Percentiles rank a stretch among this genome's conserved stretches.
Conservation (phyloP, 2,888 invertebrate species). For the Lagria hirta region DNA sequence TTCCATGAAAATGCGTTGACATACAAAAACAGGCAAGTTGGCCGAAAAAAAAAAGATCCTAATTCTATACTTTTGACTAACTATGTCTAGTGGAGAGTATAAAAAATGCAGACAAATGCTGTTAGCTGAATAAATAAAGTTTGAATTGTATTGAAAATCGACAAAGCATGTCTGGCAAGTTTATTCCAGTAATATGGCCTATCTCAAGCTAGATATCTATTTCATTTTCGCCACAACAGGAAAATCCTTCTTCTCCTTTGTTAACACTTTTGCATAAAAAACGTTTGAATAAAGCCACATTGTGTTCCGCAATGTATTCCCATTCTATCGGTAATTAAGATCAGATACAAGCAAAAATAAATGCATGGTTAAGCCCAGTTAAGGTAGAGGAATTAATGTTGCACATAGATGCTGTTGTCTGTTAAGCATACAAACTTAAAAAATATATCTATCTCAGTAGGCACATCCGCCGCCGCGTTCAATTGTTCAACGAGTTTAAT, state of each 20-base stretch:
- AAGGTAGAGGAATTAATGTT: conserved; percentile 19
- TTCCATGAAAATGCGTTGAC: too few species aligned
- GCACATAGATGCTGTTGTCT: conserved; percentile 33
- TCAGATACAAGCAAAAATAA: conserved; percentile 25
- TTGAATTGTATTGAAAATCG: too few species aligned
- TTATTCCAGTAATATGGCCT: too few species aligned
- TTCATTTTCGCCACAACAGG: conserved; percentile 8
- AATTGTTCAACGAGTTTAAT: conserved; percentile 35
- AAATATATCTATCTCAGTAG: conserved; percentile 32
- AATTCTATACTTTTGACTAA: too few species aligned
- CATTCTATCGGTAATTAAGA: conserved; percentile 34
- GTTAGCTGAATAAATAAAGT: too few species aligned
- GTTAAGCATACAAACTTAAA: conserved; percentile 33
- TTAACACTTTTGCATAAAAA: conserved; percentile 10
- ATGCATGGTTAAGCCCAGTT: conserved; percentile 17
- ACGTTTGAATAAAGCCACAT: conserved; percentile 8
- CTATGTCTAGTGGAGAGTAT: too few species aligned
- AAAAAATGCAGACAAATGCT: too few species aligned
- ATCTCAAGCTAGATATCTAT: too few species aligned
- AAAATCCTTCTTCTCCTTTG: conserved; percentile 6
- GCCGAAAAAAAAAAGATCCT: too few species aligned
- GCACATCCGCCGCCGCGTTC: conserved; percentile 35
- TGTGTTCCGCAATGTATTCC: conserved; percentile 22
- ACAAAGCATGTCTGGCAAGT: too few species aligned
- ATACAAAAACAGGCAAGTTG: too few species aligned